Percentiles rank a stretch among this genome's conserved stretches.
These are phyloP conservation scores for Leucopsar rothschildi DNA, from an alignment of 2,113 vertebrate genomes.

Conservation along the genomic window DNA sequence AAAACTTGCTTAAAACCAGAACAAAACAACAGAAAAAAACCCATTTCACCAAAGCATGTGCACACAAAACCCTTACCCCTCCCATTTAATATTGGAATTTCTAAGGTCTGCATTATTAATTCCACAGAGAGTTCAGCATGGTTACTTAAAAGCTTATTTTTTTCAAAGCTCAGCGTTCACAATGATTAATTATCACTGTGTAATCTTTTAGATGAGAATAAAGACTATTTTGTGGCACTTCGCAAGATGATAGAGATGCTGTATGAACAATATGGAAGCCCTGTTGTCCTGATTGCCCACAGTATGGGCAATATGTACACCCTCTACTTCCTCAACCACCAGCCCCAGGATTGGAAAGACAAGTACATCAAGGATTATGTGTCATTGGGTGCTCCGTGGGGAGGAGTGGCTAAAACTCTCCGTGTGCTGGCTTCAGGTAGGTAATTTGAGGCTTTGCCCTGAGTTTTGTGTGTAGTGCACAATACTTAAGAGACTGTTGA, in stretches of 20 bases:
- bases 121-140: not conserved
- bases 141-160: not conserved
- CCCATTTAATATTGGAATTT: not conserved
- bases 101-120: not conserved
- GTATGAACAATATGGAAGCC: slow-evolving; percentile 82
- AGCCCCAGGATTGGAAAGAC: slow-evolving; percentile 94
- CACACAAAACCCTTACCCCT: accelerated
- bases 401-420: slow-evolving; percentile 93
- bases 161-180: not conserved
- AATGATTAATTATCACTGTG: not conserved
- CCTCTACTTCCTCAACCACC: slow-evolving; percentile 93
- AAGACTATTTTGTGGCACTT: slow-evolving; percentile 85
- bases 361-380: slow-evolving; percentile 88
- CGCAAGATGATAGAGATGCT: slow-evolving; percentile 91
- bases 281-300: slow-evolving; percentile 92
- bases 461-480: not conserved
- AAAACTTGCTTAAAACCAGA: not conserved
- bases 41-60: not conserved
- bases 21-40: not conserved
- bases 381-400: slow-evolving; percentile 89
- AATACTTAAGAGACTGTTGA: not conserved
- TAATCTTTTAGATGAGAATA: slow-evolving; percentile 86
- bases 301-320: slow-evolving; percentile 99
- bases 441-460: not conserved
- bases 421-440: slow-evolving; percentile 91